These are phyloP conservation scores for Pemphredon lugubris DNA, from an alignment of 2,888 invertebrate species.

Conservation along the genomic window DNA sequence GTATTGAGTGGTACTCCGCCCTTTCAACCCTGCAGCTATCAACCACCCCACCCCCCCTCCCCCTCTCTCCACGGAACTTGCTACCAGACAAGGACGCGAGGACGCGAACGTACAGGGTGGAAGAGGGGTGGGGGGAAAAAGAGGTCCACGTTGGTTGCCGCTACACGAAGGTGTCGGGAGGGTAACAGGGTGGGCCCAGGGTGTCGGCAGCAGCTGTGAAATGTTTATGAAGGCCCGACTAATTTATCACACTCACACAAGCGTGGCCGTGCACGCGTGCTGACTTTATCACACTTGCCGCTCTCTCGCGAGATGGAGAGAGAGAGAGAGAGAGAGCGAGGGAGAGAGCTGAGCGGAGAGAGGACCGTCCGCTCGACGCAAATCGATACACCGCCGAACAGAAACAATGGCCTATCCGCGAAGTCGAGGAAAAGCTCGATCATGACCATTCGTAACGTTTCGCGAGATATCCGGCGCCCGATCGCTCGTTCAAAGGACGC, in stretches of 20 bases:
- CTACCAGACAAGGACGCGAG: conserved; percentile 19
- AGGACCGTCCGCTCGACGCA: conserved; percentile 13
- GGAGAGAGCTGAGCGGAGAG: conserved; percentile 15
- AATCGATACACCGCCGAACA: conserved; percentile 57
- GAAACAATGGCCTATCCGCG: conserved; percentile 35
- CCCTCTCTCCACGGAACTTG: background rate
- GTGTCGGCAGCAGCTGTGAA: conserved; percentile 79
- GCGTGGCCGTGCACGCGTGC: conserved; percentile 41
- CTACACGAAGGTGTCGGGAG: conserved; percentile 47
- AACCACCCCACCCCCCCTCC: background rate
- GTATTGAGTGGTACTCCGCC: conserved; percentile 59
- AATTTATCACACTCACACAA: conserved; percentile 76
- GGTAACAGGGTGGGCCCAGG: conserved; percentile 47
- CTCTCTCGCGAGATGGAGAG: conserved; percentile 35
- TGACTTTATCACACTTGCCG: conserved; percentile 62
- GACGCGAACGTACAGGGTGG: conserved; percentile 30
- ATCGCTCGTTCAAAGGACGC: too few relatives aligned
- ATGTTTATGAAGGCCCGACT: conserved; percentile 80
- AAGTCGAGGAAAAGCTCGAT: conserved; percentile 40
- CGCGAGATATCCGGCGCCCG: too few relatives aligned
- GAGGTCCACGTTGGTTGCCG: conserved; percentile 36
- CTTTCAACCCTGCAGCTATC: background rate
- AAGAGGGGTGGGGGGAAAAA: conserved; percentile 39
- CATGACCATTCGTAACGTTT: background rate
- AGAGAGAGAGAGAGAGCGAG: too few relatives aligned